Conservation (phyloP, 2,888 invertebrate species). For the Phymatocera aterrima region DNA sequence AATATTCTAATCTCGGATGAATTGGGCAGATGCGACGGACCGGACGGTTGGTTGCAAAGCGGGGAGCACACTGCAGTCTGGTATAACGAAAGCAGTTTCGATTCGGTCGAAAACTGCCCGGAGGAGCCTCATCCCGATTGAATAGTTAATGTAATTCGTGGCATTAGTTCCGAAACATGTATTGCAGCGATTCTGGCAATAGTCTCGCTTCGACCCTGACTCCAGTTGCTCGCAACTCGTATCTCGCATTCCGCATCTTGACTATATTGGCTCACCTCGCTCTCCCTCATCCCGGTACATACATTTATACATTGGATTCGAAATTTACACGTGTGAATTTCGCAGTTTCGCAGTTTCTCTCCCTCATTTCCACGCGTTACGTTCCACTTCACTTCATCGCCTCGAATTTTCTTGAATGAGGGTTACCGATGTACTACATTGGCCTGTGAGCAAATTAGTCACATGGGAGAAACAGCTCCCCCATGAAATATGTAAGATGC, state of each 20-base stretch:
- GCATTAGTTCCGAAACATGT: constrained; percentile 33
- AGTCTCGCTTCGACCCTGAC: neutral
- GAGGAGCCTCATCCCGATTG: neutral
- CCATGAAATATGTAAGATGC: neutral
- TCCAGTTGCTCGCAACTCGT: too few relatives aligned
- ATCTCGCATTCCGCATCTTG: neutral
- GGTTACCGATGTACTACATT: neutral
- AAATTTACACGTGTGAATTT: neutral
- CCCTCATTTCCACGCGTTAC: too few relatives aligned
- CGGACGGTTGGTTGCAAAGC: too few relatives aligned
- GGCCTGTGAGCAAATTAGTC: neutral
- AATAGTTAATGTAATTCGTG: constrained; percentile 24
- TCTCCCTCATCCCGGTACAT: neutral
- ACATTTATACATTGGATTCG: neutral
- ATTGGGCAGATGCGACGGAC: too few relatives aligned
- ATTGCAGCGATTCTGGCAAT: constrained; percentile 8
- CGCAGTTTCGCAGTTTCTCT: neutral
- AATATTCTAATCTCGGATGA: too few relatives aligned
- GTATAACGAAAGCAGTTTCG: neutral
- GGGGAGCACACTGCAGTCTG: too few relatives aligned
- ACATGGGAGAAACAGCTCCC: neutral
- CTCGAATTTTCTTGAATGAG: neutral
- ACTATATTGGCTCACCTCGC: neutral
- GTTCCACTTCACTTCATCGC: neutral
- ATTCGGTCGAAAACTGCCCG: constrained; percentile 15